Base-by-base conservation (phyloP, 2,113 vertebrate genomes). In the Irena cyanogastra region DNA sequence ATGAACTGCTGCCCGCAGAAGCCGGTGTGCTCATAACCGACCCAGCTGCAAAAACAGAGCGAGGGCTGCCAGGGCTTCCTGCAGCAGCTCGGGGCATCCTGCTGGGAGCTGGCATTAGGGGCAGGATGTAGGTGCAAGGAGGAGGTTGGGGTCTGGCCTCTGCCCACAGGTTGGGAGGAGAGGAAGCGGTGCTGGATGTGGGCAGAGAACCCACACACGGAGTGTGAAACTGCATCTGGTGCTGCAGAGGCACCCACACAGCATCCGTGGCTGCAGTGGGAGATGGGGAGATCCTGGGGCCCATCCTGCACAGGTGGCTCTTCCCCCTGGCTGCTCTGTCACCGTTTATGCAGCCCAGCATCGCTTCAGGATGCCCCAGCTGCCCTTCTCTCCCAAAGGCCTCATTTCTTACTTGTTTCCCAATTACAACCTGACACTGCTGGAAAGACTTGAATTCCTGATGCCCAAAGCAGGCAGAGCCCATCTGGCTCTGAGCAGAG, bases 1-100 rank as follows among this genome's bases (percentile, higher is more conserved):
- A 99, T 98, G 97, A 99, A 99, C 98, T 99, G 99, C 97, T 99
- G 99, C 81, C 99, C 99, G 60, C 99, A 99, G 98, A 98, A 99
- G 79, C 98, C 99, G 85, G 99, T 99, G 97, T 99, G 99, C 91
- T 99, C 99, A 7, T 98, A 99, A 94, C 99, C 99, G 37, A 98
- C 97, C 99, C 99, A 99, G 96, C 99, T 99, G 97, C 87, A 83
- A 90, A 95, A 83, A 97, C 49, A 98, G 42, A 84, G 72, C 63
- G 1, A 37, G 26, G 56, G 82, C 53, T 93, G 91, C 68, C 80
- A 79, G 78, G 66, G 33, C 52, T 90, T 94, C 92, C 91, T 79
- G 47, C 10, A 1, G 71, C 83, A 69, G 56, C 92, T 59, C 19
- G 3, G 66, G 49, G 54, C 49, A 68, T 78, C 83, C 92, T 57